Conservation (phyloP, 2,797 vertebrate species). For the Scolopax bukidnonensis region DNA sequence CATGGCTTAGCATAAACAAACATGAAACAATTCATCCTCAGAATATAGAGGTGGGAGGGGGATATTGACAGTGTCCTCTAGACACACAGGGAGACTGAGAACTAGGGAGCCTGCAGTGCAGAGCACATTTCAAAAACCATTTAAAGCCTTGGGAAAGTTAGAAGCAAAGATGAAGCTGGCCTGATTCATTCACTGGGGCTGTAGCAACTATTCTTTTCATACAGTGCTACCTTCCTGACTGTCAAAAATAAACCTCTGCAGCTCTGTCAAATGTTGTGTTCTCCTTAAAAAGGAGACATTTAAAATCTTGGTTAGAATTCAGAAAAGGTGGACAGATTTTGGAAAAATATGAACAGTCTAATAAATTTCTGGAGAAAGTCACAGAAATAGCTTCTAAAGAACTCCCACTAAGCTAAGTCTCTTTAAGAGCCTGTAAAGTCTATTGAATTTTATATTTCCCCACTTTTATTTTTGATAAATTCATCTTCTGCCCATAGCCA, state of each 20-base stretch:
- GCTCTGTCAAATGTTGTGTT: background rate
- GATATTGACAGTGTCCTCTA: constrained; percentile 18
- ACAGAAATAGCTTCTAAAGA: constrained; percentile 26
- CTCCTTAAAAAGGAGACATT: background rate
- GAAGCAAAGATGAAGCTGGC: background rate
- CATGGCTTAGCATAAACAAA: constrained; percentile 62
- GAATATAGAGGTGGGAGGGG: constrained; percentile 8
- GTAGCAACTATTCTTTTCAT: background rate
- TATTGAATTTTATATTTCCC: background rate
- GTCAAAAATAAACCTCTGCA: background rate
- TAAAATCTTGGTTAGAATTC: background rate
- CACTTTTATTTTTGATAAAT: constrained; percentile 24
- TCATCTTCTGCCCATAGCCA: background rate
- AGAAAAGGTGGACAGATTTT: background rate
- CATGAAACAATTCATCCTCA: constrained; percentile 42
- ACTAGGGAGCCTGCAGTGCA: background rate
- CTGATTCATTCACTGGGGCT: background rate
- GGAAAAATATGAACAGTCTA: constrained; percentile 2
- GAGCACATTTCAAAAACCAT: constrained; percentile 5
- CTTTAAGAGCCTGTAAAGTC: background rate
- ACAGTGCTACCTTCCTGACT: background rate
- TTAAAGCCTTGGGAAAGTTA: constrained; percentile 21
- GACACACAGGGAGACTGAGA: constrained; percentile 16
- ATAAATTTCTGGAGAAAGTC: background rate
- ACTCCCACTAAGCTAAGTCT: background rate